Conservation (phyloP, 1,140 invertebrate genomes). For the Bombyx mori region DNA sequence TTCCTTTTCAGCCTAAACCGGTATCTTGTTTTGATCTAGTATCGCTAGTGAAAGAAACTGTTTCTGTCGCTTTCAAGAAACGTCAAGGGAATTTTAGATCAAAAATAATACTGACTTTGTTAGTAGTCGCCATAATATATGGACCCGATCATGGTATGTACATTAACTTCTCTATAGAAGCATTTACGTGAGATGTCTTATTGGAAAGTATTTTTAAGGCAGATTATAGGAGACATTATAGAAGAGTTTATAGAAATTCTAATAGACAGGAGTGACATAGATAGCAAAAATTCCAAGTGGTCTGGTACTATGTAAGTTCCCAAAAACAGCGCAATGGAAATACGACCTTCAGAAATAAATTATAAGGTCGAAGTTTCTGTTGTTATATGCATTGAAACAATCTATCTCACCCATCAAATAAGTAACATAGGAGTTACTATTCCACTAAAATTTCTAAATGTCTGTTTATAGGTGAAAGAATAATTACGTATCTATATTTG, state of each 20-base stretch:
- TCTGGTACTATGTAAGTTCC: too few relatives aligned
- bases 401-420: not conserved
- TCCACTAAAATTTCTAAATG: not conserved
- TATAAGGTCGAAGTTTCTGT: too few relatives aligned
- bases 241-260: too few relatives aligned
- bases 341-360: too few relatives aligned
- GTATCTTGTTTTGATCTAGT: slow-evolving; percentile 29
- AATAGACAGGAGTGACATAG: too few relatives aligned
- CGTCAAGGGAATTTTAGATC: slow-evolving; percentile 33
- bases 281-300: too few relatives aligned
- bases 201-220: too few relatives aligned
- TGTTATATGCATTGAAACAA: not conserved
- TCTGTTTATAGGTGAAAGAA: slow-evolving; percentile 42
- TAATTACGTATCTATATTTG: slow-evolving; percentile 49
- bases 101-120: slow-evolving; percentile 46
- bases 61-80: slow-evolving; percentile 46
- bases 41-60: slow-evolving; percentile 48
- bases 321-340: too few relatives aligned
- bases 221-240: too few relatives aligned
- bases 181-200: too few relatives aligned
- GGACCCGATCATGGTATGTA: slow-evolving; percentile 56
- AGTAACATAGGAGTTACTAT: not conserved
- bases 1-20: slow-evolving; percentile 30
- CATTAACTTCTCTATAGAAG: too few relatives aligned
- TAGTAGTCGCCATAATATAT: slow-evolving; percentile 50